A percentile compares a stretch with the other conserved stretches of the same genome.
These are phyloP conservation scores for Bombus haemorrhoidalis DNA, from an alignment of 1,140 invertebrate genomes.

Conservation along the genomic window DNA sequence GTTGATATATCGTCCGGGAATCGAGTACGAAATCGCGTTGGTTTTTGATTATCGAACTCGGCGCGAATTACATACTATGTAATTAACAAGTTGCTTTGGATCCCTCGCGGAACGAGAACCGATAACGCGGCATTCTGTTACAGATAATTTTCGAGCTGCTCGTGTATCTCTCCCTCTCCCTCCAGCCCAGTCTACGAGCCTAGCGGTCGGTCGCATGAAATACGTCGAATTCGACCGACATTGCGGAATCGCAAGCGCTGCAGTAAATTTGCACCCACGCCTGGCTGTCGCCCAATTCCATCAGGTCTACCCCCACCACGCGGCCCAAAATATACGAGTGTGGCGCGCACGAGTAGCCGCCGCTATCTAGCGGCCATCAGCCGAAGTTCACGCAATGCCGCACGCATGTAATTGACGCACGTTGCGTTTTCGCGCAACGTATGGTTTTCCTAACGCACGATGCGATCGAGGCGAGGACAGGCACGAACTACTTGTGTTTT, in stretches of 20 bases:
- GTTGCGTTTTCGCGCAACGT: neutral
- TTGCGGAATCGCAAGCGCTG: slow-evolving; percentile 42
- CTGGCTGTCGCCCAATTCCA: slow-evolving; percentile 50
- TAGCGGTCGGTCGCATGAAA: slow-evolving; percentile 11
- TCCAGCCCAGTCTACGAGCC: neutral
- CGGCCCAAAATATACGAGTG: slow-evolving; percentile 54
- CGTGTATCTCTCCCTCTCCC: neutral
- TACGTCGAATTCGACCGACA: slow-evolving; percentile 43
- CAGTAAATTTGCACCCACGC: slow-evolving; percentile 68
- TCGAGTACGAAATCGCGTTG: neutral
- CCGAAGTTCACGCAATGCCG: slow-evolving; percentile 63
- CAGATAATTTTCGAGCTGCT: slow-evolving; percentile 7
- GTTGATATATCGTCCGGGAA: neutral
- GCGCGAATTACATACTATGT: neutral
- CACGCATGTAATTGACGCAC: slow-evolving; percentile 18
- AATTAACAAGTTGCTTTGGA: slow-evolving; percentile 6
- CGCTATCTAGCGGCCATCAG: slow-evolving; percentile 69
- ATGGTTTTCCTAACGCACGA: slow-evolving; percentile 15
- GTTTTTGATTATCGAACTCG: neutral
- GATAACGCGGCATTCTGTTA: slow-evolving; percentile 25
- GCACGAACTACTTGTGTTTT: neutral
- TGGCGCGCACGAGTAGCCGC: slow-evolving; percentile 58
- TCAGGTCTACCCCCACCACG: slow-evolving; percentile 9
- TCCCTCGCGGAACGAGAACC: neutral
- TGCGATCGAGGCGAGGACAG: slow-evolving; percentile 34